phyloP scores from a whole-genome alignment of 2,113 vertebrate genomes.

The Protobothrops mucrosquamatus region DNA sequence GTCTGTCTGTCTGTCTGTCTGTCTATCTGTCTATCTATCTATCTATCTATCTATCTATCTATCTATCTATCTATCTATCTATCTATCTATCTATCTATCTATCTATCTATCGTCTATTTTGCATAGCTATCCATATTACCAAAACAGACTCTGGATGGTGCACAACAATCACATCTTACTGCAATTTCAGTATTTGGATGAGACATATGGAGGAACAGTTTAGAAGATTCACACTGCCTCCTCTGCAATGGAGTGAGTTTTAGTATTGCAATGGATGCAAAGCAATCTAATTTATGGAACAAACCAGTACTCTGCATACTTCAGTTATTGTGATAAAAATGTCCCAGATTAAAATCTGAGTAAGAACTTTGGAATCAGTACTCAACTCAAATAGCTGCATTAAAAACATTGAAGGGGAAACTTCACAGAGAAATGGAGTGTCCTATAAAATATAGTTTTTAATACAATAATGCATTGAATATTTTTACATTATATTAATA shows the following conservation, averaged over 20 bases:
- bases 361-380: neutral
- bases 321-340: neutral
- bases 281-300: neutral
- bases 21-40: too few relatives aligned
- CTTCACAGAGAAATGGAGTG: neutral
- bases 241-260: neutral
- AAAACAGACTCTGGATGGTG: neutral
- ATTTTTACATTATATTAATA: neutral
- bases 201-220: neutral
- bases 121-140: neutral
- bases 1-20: too few relatives aligned
- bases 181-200: neutral
- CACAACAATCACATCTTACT: neutral
- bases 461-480: neutral
- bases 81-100: too few relatives aligned
- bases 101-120: neutral
- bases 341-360: neutral
- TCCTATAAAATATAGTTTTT: neutral
- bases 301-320: neutral
- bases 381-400: neutral
- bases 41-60: too few relatives aligned
- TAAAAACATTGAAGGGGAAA: neutral
- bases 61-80: too few relatives aligned
- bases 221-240: neutral
- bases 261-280: neutral